phyloP scores from a whole-genome alignment of 2,797 vertebrate genomes.

The Otolemur crassicaudatus region DNA sequence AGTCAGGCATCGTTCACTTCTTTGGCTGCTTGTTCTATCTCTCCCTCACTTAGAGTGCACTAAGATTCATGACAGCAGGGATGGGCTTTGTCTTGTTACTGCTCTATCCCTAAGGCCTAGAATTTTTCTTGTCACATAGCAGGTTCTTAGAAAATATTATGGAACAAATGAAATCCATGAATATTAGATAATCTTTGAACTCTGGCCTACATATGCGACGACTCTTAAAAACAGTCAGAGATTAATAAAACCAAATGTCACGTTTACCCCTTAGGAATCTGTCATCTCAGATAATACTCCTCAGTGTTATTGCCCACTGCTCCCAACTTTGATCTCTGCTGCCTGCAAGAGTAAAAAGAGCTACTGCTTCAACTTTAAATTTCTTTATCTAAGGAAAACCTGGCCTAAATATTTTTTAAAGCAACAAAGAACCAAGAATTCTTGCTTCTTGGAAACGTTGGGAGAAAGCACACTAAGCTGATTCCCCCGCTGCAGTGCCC shows the following conservation, averaged over 20 bases:
- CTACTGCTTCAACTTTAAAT: neutral
- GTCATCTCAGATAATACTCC: neutral
- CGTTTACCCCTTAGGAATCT: neutral
- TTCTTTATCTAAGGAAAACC: neutral
- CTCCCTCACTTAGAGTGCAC: neutral
- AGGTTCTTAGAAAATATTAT: neutral
- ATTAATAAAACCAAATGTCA: neutral
- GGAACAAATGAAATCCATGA: neutral
- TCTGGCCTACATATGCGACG: neutral
- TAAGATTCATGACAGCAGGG: neutral
- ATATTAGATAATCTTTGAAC: neutral
- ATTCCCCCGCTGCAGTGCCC: fast-evolving
- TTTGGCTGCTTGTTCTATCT: neutral
- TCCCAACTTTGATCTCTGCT: neutral
- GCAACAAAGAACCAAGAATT: neutral
- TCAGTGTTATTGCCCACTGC: neutral
- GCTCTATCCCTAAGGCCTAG: no score
- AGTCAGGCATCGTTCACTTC: neutral
- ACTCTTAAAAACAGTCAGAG: neutral
- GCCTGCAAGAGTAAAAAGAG: neutral
- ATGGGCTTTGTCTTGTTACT: neutral
- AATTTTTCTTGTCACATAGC: neutral
- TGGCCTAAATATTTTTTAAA: neutral
- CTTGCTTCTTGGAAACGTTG: neutral
- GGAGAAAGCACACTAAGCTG: neutral